Base-by-base conservation (phyloP, 2,113 vertebrate genomes). In the Eudorcas thomsonii region DNA sequence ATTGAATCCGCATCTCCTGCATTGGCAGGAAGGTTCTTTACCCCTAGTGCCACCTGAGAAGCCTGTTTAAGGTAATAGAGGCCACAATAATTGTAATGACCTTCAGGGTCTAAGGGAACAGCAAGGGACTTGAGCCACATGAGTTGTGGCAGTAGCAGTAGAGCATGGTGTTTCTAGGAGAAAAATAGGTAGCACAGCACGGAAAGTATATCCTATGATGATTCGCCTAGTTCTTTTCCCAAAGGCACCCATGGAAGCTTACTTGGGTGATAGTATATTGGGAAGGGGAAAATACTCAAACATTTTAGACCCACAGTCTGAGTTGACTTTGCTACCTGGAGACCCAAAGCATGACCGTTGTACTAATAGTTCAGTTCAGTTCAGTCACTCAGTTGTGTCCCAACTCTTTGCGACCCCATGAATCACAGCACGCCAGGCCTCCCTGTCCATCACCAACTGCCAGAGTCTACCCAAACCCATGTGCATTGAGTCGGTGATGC, bases 371-470 rank as follows among this genome's bases (percentile, higher is more conserved):
- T 67, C 17, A 21, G 30, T n/a, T 17, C 62, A 64, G 64, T 67
- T 17, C 33, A 4, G 16, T 64, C 4, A 0, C 17, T 67, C 17
- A 36, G 33, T 67, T 1, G 1, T 36, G 64, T 67, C 64, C 64
- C 1, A 0, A 11, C 64, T 36, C 1, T 67, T 67, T 67, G 33
- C 0, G 8, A 67, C 4, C 1, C 4, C 33, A 36, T 11, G 64
- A 67, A 11, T 33, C 3, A 15, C 33, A 36, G 33, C 16, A 21
- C 2, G 2, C 64, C 3, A 36, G 64, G 33, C 64, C 33, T 67
- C 64, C 64, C 2, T 67, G 64, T 36, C 64, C 16, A 67, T 67
- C 62, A 67, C 33, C 16, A 67, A n/a, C 33, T n/a, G 0, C 33
- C 2, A 4, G 33, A 67, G 62, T 19, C 33, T n/a, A 19, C 62